Base-by-base conservation (phyloP, 53 echinoderm and acorn worm genomes). In the Antedon mediterranea region DNA sequence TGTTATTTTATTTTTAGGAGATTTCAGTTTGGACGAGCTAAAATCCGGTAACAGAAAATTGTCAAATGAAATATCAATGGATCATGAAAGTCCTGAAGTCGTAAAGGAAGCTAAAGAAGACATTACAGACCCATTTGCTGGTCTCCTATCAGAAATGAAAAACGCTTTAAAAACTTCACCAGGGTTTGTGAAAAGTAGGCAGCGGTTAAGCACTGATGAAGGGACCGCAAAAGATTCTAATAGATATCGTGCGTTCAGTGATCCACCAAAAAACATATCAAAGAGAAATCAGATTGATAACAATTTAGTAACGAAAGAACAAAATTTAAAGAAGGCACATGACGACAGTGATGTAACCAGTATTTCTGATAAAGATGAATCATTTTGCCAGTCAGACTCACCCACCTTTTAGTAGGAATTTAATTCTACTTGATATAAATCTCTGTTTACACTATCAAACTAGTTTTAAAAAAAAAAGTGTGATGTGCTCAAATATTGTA, bases 141-240 rank as follows among this genome's bases (percentile, higher is more conserved):
- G 85, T 79, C 79, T 90, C 11, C 31, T 87, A 20, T 85, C 78
- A 33, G 90, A 90, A 76, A 90, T 90, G 90, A 87, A 87, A 31
- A 77, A 81, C 26, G 87, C 90, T 26, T 81, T 88, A 2, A 77
- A 84, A 74, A 87, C 84, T 28, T 84, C 90, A 31, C 20, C 86
- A 18, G 78, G 78, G 43, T 43, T 43, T 26, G 73, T 86, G 4
- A 72, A 72, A 44, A 28, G 43, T 8, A 33, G 72, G 72, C 33
- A 78, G 31, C 32, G 78, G 79, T 27, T 43, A 34, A 3, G 77
- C 74, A 30, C 74, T 44, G 75, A 27, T 33, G 43, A 80, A 79
- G 43, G 72, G 72, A 9, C 4, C 18, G 14, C 76, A 7, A 33
- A 31, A 5, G 41, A 76, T 76, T 32, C 76, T 32, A 23, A 8